Evolutionary conservation across 2,888 invertebrate species (phyloP).

Genomic region (Hypsopygia costalis): DNA sequence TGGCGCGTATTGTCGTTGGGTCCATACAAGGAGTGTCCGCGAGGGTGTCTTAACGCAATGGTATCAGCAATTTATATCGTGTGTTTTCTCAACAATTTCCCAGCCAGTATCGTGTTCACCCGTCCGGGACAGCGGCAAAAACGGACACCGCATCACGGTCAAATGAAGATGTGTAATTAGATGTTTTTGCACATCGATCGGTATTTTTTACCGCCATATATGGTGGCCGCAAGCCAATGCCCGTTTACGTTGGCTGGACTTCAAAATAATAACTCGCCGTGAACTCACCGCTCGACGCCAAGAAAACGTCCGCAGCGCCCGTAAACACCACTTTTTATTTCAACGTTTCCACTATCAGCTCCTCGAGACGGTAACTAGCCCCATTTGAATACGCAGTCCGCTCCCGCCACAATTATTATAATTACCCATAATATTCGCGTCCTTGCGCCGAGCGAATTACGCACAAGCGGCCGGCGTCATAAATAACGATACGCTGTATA

Average conservation of each 20-base stretch:
- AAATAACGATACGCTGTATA: conserved; percentile 34
- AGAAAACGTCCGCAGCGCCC: conserved; percentile 11
- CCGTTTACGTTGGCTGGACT: conserved; percentile 58
- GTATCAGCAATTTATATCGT: conserved; percentile 22
- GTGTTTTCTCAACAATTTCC: conserved; percentile 54
- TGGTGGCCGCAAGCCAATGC: conserved; percentile 55
- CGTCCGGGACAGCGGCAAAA: conserved; percentile 54
- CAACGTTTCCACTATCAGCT: conserved; percentile 10
- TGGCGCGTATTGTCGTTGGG: neutral
- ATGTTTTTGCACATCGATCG: conserved; percentile 58
- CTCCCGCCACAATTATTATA: conserved; percentile 6
- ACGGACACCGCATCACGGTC: conserved; percentile 68
- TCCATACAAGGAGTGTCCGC: conserved; percentile 19
- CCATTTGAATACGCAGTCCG: neutral
- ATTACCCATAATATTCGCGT: conserved; percentile 10
- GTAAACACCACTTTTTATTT: conserved; percentile 26
- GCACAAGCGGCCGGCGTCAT: conserved; percentile 16
- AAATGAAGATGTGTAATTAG: conserved; percentile 77
- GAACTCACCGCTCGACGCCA: conserved; percentile 21
- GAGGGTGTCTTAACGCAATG: conserved; percentile 29
- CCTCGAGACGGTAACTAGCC: neutral
- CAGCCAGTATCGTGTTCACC: conserved; percentile 42
- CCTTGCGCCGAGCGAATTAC: neutral
- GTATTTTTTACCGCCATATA: conserved; percentile 54
- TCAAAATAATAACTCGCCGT: conserved; percentile 47